Evolutionary conservation across 1,140 invertebrate species (phyloP).

Genomic region (Drosophila navojoa): DNA sequence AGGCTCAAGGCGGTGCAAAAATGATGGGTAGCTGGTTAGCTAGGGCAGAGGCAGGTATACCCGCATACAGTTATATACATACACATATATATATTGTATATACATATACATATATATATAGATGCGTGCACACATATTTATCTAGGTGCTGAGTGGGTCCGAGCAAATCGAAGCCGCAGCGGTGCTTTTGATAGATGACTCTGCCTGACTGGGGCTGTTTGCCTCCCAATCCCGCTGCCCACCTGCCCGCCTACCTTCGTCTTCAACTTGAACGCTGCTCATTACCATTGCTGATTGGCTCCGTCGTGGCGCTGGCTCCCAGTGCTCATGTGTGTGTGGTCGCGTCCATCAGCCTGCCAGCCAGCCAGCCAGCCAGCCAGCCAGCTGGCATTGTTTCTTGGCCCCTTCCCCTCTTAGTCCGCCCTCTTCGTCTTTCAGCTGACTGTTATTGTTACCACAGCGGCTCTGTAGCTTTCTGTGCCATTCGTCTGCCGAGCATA

Average conservation of each 20-base stretch:
- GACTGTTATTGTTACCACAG: slow-evolving; percentile 24
- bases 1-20: slow-evolving; percentile 43
- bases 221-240: slow-evolving; percentile 4
- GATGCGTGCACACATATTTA: neutral
- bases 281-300: slow-evolving; percentile 74
- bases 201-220: slow-evolving; percentile 8
- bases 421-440: neutral
- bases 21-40: slow-evolving; percentile 35
- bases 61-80: slow-evolving; percentile 13
- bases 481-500: slow-evolving; percentile 61
- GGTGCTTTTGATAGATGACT: slow-evolving; percentile 75
- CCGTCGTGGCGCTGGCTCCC: slow-evolving; percentile 30
- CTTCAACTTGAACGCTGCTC: slow-evolving; percentile 50
- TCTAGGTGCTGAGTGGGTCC: slow-evolving; percentile 32
- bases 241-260: slow-evolving; percentile 12
- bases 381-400: slow-evolving; percentile 47
- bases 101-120: neutral
- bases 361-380: neutral
- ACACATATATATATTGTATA: neutral
- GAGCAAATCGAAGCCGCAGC: slow-evolving; percentile 66
- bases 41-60: neutral
- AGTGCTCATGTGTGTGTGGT: slow-evolving; percentile 65
- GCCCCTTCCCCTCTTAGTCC: neutral
- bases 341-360: slow-evolving; percentile 58
- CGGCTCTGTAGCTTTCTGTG: slow-evolving; percentile 33